Percentiles rank a stretch among this genome's conserved stretches.
Evolutionary conservation across 2,113 vertebrate species (phyloP).

Genomic region (Gnathonemus echidnorhynchus): DNA sequence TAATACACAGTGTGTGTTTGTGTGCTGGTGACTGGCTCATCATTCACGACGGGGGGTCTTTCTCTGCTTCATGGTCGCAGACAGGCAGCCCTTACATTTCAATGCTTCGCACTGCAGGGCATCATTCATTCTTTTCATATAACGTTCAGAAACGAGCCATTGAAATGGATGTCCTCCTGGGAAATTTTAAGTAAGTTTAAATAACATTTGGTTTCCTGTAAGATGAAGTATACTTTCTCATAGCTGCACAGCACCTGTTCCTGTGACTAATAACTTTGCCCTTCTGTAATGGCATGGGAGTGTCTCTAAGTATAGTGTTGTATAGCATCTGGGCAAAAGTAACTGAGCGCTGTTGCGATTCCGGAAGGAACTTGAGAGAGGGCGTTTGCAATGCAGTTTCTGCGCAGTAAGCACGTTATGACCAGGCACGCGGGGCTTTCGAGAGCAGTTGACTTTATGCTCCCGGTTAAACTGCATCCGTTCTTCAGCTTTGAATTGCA

Average conservation of each 20-base stretch:
- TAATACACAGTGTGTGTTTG: neutral
- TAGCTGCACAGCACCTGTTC: neutral
- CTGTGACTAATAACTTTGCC: slow-evolving; percentile 2
- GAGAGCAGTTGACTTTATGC: neutral
- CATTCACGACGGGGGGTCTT: neutral
- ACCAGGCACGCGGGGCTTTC: neutral
- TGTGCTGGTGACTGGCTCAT: neutral
- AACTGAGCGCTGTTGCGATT: neutral
- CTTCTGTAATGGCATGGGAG: neutral
- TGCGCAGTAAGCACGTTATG: neutral
- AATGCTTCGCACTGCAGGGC: neutral
- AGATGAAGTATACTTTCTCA: neutral
- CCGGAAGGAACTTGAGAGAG: neutral
- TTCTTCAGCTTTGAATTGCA: neutral
- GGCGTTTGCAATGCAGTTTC: neutral
- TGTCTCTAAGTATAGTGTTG: neutral
- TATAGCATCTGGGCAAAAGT: neutral
- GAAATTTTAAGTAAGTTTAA: neutral
- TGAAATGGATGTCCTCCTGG: neutral
- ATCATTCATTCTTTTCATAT: neutral
- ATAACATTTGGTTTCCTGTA: neutral
- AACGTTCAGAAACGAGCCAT: neutral
- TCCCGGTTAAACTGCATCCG: neutral
- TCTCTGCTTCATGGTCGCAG: neutral
- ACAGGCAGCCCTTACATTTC: neutral